A percentile compares a stretch with the other conserved stretches of the same genome.
phyloP scores from a whole-genome alignment of 1,140 invertebrate genomes.

The Radopholus similis region DNA sequence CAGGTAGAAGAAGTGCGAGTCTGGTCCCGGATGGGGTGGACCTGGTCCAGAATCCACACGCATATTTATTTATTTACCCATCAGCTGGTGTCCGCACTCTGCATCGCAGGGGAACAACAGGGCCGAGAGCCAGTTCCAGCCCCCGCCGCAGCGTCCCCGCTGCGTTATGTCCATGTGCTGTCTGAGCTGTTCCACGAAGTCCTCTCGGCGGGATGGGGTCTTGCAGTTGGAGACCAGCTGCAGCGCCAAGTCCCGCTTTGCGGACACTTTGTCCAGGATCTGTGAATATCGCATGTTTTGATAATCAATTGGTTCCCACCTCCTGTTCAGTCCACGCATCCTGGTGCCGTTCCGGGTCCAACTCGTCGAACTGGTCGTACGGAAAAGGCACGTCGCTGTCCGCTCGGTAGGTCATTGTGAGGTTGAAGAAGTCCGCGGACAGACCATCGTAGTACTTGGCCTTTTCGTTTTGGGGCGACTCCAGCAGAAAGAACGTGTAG shows the following conservation, averaged over 20 bases:
- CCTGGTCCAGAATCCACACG: no score
- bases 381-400: conserved; percentile 3
- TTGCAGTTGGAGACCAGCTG: conserved; percentile 1
- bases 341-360: background rate
- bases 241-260: background rate
- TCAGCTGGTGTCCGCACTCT: background rate
- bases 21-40: no score
- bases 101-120: no score
- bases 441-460: no score
- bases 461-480: background rate
- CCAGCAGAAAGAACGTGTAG: background rate
- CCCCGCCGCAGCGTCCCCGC: background rate
- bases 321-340: background rate
- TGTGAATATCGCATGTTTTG: no score
- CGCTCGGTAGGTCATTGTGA: conserved; percentile 5
- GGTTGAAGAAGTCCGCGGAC: no score
- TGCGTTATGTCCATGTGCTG: background rate
- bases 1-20: conserved; percentile 70
- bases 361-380: background rate
- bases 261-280: background rate
- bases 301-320: no score
- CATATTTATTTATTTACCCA: background rate
- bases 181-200: background rate
- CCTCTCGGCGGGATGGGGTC: background rate
- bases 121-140: no score